phyloP scores from a whole-genome alignment of 1,140 invertebrate genomes.

The Mesaphorura yosii region DNA sequence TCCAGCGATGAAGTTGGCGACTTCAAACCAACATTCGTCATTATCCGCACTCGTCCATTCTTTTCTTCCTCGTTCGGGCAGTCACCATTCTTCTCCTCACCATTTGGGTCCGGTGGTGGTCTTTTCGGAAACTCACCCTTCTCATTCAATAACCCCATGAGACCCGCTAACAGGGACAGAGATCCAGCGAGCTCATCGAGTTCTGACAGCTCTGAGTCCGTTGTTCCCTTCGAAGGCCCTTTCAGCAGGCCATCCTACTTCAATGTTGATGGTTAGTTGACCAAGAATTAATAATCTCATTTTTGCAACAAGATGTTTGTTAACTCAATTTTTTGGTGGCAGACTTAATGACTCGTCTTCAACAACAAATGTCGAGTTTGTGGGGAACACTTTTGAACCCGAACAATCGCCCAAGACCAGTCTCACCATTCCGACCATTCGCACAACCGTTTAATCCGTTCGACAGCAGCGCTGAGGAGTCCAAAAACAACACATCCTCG shows the following conservation, averaged over 20 bases:
- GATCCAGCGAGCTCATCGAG: background rate
- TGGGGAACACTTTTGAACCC: slow-evolving; percentile 23
- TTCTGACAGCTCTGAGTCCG: background rate
- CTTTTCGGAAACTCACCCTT: no score
- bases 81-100: no score
- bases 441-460: slow-evolving; percentile 10
- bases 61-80: no score
- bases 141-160: no score
- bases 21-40: background rate
- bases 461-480: background rate
- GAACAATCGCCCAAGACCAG: slow-evolving; percentile 1
- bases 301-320: background rate
- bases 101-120: no score
- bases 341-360: slow-evolving; percentile 30
- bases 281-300: background rate
- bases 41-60: no score
- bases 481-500: slow-evolving; percentile 3
- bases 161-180: no score
- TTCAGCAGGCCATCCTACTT: slow-evolving; percentile 14
- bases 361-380: slow-evolving; percentile 26
- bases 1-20: slow-evolving; percentile 1
- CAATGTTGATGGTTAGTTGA: slow-evolving; percentile 11
- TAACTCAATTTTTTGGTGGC: background rate
- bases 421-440: slow-evolving; percentile 7
- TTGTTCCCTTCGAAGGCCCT: slow-evolving; percentile 15